Percentiles rank a stretch among this genome's conserved stretches.
phyloP scores from a whole-genome alignment of 1,140 invertebrate species.

The Phenacoccus solenopsis region DNA sequence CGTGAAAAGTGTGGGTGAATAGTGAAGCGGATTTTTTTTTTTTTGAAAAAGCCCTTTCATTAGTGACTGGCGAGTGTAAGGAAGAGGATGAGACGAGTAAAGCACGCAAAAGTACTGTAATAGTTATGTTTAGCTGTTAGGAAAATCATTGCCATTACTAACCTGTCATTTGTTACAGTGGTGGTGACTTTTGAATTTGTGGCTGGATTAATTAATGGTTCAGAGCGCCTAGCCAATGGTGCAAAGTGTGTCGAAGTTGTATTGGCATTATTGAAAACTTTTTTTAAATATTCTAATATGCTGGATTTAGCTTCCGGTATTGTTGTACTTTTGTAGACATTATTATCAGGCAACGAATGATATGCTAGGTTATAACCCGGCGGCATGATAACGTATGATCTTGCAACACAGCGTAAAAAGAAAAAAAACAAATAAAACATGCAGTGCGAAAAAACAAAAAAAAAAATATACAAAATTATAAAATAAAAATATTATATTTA shows the following conservation, averaged over 20 bases:
- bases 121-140: too few species aligned
- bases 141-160: background rate
- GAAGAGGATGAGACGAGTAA: too few species aligned
- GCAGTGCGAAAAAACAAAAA: constrained; percentile 2
- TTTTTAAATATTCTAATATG: constrained; percentile 9
- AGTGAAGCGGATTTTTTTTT: too few species aligned
- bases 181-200: background rate
- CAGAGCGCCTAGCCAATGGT: constrained; percentile 11
- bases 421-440: constrained; percentile 9
- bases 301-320: constrained; percentile 4
- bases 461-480: background rate
- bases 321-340: constrained; percentile 15
- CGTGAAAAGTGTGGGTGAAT: too few species aligned
- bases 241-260: constrained; percentile 6
- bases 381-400: background rate
- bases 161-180: background rate
- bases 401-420: background rate
- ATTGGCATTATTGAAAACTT: constrained; percentile 13
- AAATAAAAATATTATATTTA: background rate
- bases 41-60: too few species aligned
- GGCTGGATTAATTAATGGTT: constrained; percentile 8
- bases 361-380: constrained; percentile 11
- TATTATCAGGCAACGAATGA: constrained; percentile 14
- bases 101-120: too few species aligned
- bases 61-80: too few species aligned